Percentiles rank a stretch among this genome's conserved stretches.
Evolutionary conservation across 2,113 vertebrate genomes (phyloP).

Genomic region (Thamnaconus septentrionalis): DNA sequence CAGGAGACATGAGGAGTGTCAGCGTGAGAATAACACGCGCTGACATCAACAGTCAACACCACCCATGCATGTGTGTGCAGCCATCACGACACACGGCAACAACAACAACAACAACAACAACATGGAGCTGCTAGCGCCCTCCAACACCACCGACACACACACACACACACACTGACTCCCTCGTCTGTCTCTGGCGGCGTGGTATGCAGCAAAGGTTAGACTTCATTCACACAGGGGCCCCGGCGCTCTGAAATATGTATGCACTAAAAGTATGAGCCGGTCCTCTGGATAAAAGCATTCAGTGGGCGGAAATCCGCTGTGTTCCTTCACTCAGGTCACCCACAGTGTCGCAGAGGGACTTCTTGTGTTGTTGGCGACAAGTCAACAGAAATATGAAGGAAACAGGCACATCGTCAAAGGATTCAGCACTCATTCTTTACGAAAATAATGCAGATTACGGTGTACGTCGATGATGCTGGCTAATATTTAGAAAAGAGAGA

Average conservation of each 20-base stretch:
- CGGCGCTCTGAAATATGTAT: constrained; percentile 40
- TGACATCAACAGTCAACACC: constrained; percentile 30
- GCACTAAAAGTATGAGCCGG: constrained; percentile 16
- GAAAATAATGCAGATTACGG: too few relatives aligned
- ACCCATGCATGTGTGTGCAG: constrained; percentile 27
- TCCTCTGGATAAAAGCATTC: constrained; percentile 18
- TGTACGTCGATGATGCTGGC: too few relatives aligned
- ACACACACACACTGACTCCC: fast-evolving
- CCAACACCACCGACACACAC: not conserved
- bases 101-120: not conserved
- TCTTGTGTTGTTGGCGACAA: constrained; percentile 1
- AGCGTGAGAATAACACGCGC: constrained; percentile 14
- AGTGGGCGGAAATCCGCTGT: not conserved
- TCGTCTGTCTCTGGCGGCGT: not conserved
- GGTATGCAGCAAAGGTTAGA: constrained; percentile 22
- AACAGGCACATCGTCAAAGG: too few relatives aligned
- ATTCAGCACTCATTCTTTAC: too few relatives aligned
- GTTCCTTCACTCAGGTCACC: not conserved
- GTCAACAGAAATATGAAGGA: too few relatives aligned
- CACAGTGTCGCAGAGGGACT: not conserved
- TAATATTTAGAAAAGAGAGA: too few relatives aligned
- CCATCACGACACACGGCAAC: constrained; percentile 33
- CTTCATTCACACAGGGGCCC: constrained; percentile 20
- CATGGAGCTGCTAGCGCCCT: not conserved
- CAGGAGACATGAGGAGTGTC: constrained; percentile 33